phyloP scores from a whole-genome alignment of 53 echinoderm and acorn worm genomes.

The Paelopatides confundens region DNA sequence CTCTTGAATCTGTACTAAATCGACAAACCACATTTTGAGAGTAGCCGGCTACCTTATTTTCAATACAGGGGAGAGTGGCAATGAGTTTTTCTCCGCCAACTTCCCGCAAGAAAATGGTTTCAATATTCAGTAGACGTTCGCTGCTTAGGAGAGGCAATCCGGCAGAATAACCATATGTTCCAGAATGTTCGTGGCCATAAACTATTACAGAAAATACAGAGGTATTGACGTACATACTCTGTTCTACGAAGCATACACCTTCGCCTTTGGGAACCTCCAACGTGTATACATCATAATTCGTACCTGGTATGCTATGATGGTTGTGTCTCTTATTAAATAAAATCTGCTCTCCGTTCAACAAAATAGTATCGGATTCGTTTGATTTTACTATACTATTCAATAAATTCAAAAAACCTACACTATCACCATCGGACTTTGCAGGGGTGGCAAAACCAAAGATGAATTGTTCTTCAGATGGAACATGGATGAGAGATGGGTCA shows the following conservation, averaged over 20 bases:
- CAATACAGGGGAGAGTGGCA: slow-evolving; percentile 61
- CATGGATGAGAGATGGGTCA: slow-evolving; percentile 72
- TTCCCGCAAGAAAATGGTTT: slow-evolving; percentile 67
- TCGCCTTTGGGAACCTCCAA: slow-evolving; percentile 69
- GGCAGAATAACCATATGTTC: slow-evolving; percentile 75
- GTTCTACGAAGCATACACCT: slow-evolving; percentile 70
- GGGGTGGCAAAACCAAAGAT: slow-evolving; percentile 73
- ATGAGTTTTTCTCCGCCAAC: slow-evolving; percentile 64
- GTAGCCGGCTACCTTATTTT: neutral
- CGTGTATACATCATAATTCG: slow-evolving; percentile 47
- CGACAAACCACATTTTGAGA: slow-evolving; percentile 45
- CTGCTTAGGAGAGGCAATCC: slow-evolving; percentile 63
- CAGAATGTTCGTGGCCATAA: slow-evolving; percentile 64
- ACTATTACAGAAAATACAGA: slow-evolving; percentile 69
- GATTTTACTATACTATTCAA: slow-evolving; percentile 61
- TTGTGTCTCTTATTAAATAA: neutral
- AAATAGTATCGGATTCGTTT: slow-evolving; percentile 31
- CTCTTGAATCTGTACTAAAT: slow-evolving; percentile 50
- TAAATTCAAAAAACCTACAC: slow-evolving; percentile 60
- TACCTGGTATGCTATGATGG: slow-evolving; percentile 29
- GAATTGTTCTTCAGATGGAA: slow-evolving; percentile 73
- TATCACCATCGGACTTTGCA: slow-evolving; percentile 50
- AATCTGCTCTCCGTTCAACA: slow-evolving; percentile 50
- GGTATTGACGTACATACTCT: slow-evolving; percentile 21
- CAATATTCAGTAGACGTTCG: slow-evolving; percentile 33